These are phyloP conservation scores for Coranthus polyacanthus DNA, from an alignment of 2,797 vertebrate species.

Conservation along the genomic window DNA sequence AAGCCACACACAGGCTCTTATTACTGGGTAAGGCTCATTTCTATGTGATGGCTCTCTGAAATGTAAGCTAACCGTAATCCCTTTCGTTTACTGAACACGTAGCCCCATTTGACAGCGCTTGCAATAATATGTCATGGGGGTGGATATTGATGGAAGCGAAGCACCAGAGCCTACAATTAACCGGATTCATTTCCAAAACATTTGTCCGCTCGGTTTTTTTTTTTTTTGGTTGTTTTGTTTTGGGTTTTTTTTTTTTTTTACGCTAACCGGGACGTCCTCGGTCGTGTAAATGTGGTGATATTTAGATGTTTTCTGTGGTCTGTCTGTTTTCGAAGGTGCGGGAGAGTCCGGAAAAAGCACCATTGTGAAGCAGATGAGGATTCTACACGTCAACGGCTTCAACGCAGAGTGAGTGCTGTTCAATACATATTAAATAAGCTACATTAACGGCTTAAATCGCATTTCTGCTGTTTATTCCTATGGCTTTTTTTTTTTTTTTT, in stretches of 20 bases:
- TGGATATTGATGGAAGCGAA: slow-evolving; percentile 80
- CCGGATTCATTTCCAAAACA: slow-evolving; percentile 54
- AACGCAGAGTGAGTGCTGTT: slow-evolving; percentile 95
- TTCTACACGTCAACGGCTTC: slow-evolving; percentile 99
- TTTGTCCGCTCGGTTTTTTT: slow-evolving; percentile 6
- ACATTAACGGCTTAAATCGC: not conserved
- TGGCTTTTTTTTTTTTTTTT: no score
- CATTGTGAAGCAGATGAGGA: slow-evolving; percentile 99
- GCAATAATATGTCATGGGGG: slow-evolving; percentile 83
- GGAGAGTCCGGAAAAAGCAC: slow-evolving; percentile 99
- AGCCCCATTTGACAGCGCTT: slow-evolving; percentile 83
- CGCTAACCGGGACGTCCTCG: slow-evolving; percentile 7
- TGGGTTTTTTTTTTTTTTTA: not conserved
- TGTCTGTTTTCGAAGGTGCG: slow-evolving; percentile 88
- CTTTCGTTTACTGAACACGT: slow-evolving; percentile 78
- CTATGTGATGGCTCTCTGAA: slow-evolving; percentile 45
- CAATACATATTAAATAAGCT: slow-evolving; percentile 25
- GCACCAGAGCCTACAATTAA: slow-evolving; percentile 62
- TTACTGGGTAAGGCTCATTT: slow-evolving; percentile 91
- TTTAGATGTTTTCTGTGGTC: slow-evolving; percentile 25
- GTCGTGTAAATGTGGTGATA: slow-evolving; percentile 40
- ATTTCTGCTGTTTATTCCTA: slow-evolving; percentile 31
- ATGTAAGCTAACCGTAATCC: slow-evolving; percentile 68
- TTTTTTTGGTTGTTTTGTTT: no score
- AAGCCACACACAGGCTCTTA: slow-evolving; percentile 96